phyloP scores from a whole-genome alignment of 2,113 vertebrate genomes.

The Rostratula benghalensis region DNA sequence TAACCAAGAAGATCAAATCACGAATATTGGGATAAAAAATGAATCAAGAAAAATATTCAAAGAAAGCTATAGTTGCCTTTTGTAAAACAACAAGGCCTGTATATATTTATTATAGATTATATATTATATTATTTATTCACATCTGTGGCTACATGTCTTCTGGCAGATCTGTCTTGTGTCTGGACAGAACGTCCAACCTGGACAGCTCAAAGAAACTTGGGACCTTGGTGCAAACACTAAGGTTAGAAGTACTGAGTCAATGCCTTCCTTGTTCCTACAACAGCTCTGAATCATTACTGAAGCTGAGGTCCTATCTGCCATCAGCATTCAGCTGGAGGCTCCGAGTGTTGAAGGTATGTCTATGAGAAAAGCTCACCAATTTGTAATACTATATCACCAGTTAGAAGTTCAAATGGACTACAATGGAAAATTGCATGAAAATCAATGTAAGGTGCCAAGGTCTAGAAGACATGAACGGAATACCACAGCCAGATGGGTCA shows the following conservation, averaged over 20 bases:
- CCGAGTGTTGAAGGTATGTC: not conserved
- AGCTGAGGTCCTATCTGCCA: not conserved
- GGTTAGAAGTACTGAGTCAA: not conserved
- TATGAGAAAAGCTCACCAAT: not conserved
- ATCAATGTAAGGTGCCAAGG: not conserved
- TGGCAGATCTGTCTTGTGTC: not conserved
- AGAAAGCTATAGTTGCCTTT: not conserved
- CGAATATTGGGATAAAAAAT: not conserved
- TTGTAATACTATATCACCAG: not conserved
- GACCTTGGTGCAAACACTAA: not conserved
- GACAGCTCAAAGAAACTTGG: not conserved
- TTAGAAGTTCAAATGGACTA: not conserved
- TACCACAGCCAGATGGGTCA: fast-evolving
- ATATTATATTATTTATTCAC: not conserved
- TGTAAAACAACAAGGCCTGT: not conserved
- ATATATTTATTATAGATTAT: too few relatives aligned
- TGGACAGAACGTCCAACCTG: not conserved
- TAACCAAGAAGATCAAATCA: not conserved
- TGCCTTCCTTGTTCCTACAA: fast-evolving
- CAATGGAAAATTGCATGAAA: not conserved
- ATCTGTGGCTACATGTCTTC: not conserved
- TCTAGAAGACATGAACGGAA: not conserved
- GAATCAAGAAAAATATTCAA: not conserved
- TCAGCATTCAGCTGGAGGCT: fast-evolving
- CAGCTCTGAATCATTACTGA: not conserved